Conservation (phyloP, 2,888 invertebrate species). For the Mycalesis mineus region DNA sequence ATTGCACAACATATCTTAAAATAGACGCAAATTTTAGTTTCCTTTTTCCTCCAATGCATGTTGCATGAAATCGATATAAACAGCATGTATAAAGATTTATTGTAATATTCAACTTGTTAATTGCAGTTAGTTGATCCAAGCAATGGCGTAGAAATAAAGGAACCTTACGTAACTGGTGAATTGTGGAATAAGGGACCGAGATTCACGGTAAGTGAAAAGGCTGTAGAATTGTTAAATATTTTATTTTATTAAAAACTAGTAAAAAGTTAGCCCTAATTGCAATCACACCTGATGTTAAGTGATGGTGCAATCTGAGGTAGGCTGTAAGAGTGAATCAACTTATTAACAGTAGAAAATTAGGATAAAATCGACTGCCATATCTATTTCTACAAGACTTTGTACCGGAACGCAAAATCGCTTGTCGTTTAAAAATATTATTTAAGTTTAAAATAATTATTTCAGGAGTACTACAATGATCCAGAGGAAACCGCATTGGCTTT, state of each 20-base stretch:
- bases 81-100: background rate
- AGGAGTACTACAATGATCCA: conserved; percentile 50
- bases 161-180: conserved; percentile 53
- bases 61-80: background rate
- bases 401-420: too few relatives aligned
- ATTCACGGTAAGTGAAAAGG: conserved; percentile 45
- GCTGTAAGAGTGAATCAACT: too few relatives aligned
- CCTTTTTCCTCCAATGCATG: background rate
- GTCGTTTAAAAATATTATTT: too few relatives aligned
- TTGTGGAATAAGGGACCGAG: conserved; percentile 44
- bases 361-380: too few relatives aligned
- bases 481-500: conserved; percentile 50
- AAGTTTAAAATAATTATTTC: conserved; percentile 7
- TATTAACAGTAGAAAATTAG: too few relatives aligned
- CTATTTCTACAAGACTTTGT: too few relatives aligned
- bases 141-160: conserved; percentile 50
- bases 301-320: too few relatives aligned
- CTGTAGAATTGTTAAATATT: too few relatives aligned
- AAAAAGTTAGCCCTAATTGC: too few relatives aligned
- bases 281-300: too few relatives aligned
- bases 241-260: too few relatives aligned
- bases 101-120: background rate
- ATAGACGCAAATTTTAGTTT: background rate
- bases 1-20: background rate
- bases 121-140: conserved; percentile 56